Percentiles rank a stretch among this genome's conserved stretches.
These are phyloP conservation scores for Penaeus japonicus DNA, from an alignment of 1,140 invertebrate genomes.

Conservation along the genomic window DNA sequence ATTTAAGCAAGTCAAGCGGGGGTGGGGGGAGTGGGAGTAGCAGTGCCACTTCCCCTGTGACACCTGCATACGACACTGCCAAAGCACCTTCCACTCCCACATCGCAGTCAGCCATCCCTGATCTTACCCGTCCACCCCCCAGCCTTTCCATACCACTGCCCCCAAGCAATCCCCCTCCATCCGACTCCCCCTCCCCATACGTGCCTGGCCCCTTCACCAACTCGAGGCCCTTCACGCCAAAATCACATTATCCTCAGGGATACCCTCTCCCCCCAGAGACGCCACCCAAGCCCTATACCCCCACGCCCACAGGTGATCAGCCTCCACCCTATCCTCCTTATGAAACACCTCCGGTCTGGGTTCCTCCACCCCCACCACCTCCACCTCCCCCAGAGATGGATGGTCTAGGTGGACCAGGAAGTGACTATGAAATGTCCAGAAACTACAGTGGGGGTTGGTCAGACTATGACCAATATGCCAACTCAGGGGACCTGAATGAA, in stretches of 20 bases:
- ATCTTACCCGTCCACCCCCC: slow-evolving; percentile 47
- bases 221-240: slow-evolving; percentile 19
- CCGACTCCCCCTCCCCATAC: slow-evolving; percentile 13
- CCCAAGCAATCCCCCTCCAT: slow-evolving; percentile 30
- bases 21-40: background rate
- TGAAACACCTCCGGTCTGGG: background rate
- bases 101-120: slow-evolving; percentile 38
- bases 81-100: slow-evolving; percentile 25
- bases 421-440: slow-evolving; percentile 22
- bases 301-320: background rate
- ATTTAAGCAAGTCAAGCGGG: slow-evolving; percentile 21
- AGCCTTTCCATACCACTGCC: slow-evolving; percentile 47
- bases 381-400: slow-evolving; percentile 29
- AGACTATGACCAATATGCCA: slow-evolving; percentile 31
- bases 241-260: slow-evolving; percentile 35
- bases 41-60: slow-evolving; percentile 7
- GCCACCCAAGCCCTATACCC: slow-evolving; percentile 16
- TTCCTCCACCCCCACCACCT: slow-evolving; percentile 35
- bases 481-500: slow-evolving; percentile 23
- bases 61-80: slow-evolving; percentile 11
- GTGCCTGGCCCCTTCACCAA: background rate
- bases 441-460: slow-evolving; percentile 29
- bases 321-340: slow-evolving; percentile 29
- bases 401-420: background rate
- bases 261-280: background rate